Conservation (phyloP, 2,888 invertebrate species). For the Cabera pusaria region DNA sequence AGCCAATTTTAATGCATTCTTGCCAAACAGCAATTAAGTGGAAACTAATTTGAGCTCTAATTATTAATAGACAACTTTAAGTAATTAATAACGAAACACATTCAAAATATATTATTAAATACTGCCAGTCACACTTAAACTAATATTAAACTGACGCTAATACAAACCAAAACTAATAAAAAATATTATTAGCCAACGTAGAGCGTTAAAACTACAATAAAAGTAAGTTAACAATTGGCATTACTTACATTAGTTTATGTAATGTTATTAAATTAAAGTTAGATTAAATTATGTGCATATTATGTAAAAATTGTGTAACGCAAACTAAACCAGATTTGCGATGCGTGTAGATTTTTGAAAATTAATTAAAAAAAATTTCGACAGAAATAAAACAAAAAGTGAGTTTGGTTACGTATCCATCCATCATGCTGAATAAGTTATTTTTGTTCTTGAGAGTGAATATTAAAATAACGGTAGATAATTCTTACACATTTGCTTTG, state of each 20-base stretch:
- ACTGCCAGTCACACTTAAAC: conserved; percentile 1
- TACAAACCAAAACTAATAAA: too few relatives aligned
- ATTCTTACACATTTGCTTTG: too few relatives aligned
- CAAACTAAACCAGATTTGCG: conserved; percentile 18
- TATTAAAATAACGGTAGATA: too few relatives aligned
- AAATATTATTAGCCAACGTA: not conserved
- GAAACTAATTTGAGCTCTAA: conserved; percentile 4
- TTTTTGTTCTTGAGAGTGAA: too few relatives aligned
- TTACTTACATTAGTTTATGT: conserved; percentile 28
- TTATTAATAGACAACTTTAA: not conserved
- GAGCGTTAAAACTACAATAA: conserved; percentile 14
- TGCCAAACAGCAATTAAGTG: conserved; percentile 9
- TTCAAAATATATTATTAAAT: conserved; percentile 6
- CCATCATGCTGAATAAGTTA: too few relatives aligned
- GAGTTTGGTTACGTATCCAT: too few relatives aligned
- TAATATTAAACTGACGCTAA: conserved; percentile 1
- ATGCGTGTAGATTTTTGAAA: conserved; percentile 18
- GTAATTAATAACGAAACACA: conserved; percentile 7
- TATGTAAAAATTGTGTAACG: conserved; percentile 35
- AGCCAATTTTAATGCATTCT: conserved; percentile 6
- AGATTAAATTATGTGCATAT: conserved; percentile 34
- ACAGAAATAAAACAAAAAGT: conserved; percentile 6
- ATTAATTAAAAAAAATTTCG: conserved; percentile 15
- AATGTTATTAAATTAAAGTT: conserved; percentile 28
- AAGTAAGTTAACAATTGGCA: conserved; percentile 27